Base-by-base conservation (phyloP, 2,113 vertebrate genomes). In the Silurus meridionalis region DNA sequence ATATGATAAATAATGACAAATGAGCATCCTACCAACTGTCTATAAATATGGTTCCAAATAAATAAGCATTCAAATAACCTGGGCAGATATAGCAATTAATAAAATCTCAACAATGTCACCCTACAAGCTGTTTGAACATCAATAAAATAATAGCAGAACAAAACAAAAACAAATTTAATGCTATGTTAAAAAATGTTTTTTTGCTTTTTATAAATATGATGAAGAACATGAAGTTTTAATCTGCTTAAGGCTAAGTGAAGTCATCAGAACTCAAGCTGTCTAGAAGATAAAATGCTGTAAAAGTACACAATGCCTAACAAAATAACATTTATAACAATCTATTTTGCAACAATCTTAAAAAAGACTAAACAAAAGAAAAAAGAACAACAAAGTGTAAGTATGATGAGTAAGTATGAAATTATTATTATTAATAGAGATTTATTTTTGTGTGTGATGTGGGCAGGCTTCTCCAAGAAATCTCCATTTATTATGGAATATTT, bases 1-100 rank as follows among this genome's bases (percentile, higher is more conserved):
- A 28, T 52, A 66, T 87, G 21, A 82, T 74, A 52, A 58, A 80
- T 19, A 8, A 75, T 80, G 82, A n/a, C n/a, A 64, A 64, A 64
- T n/a, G 17, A 21, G 77, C 17, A 83, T 78, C 57, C 72, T 46
- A 57, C 53, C 7, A 6, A 63, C 55, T 71, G 74, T 63, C 60
- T 66, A 50, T 72, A 23, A 78, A 57, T 15, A 57, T 14, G 25
- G 37, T 53, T 50, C 1, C 19, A 9, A 2, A 7, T 23, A 69
- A 78, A 21, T 57, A 57, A 17, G 23, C 9, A 57, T 28, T 25
- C 11, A n/a, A 28, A 9, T 21, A 23, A 58, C 28, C 58, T 61
- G 55, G 46, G 3, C 28, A 13, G 21, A 63, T 2, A 61, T 46
- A n/a, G 60, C 57, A 48, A 46, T 58, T 28, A 6, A 11, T 80